These are phyloP conservation scores for Trachemys scripta DNA, from an alignment of 2,113 vertebrate genomes.

Conservation along the genomic window DNA sequence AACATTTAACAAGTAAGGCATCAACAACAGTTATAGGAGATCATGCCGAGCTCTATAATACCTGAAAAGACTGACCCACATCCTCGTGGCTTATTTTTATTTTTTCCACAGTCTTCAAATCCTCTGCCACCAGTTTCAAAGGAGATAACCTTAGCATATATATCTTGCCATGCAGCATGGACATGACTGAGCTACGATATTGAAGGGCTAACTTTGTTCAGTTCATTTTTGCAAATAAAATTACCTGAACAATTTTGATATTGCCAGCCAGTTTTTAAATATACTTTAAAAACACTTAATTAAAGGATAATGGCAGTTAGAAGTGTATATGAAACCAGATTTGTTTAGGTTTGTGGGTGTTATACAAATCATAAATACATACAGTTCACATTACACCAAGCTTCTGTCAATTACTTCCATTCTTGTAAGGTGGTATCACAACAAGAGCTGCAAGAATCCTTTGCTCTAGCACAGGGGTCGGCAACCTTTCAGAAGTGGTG, in stretches of 20 bases:
- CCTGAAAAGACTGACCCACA: neutral
- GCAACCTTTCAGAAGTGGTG: no score
- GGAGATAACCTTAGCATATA: neutral
- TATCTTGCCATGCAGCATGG: neutral
- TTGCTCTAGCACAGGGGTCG: neutral
- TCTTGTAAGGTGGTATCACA: neutral
- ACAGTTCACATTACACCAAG: neutral
- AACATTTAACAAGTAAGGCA: neutral
- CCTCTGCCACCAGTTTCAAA: neutral
- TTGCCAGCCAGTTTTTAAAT: neutral
- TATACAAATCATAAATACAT: neutral
- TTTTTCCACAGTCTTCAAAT: neutral
- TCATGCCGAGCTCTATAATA: no score
- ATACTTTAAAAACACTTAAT: neutral
- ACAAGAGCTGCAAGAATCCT: neutral
- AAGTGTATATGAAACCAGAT: neutral
- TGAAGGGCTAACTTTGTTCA: neutral
- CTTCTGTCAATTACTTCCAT: neutral
- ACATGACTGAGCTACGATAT: neutral
- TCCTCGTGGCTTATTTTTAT: neutral
- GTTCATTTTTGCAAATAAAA: neutral
- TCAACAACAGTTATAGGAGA: neutral
- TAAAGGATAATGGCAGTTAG: neutral
- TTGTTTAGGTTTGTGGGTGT: neutral
- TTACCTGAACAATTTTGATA: neutral